Evolutionary conservation across 1,140 invertebrate species (phyloP), one percentile per base, ranked within the genome.

Genomic region (Aleiodes sp.): DNA sequence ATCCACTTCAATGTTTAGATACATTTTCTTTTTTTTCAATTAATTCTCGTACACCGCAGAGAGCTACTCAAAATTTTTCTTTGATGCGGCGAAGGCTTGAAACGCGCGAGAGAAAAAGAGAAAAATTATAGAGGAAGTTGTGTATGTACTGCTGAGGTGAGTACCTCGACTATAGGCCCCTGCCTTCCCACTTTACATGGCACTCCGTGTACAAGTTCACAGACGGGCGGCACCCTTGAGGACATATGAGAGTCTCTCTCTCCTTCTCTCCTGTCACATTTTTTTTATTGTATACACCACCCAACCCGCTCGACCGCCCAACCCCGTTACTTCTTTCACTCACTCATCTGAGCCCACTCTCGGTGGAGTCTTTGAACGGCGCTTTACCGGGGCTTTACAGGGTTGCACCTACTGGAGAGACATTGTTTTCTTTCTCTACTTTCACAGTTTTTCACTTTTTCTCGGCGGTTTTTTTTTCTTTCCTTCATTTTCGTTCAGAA

Each of bases 361-460:
- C 26, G 46, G 56, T n/a, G 26, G 28, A 59, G 56, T 59, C 56
- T 59, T 59, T 59, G 56, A 59, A 52, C 26, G 29, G 24, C 29
- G 56, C 19, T 56, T 67, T 37, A 39, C 52, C 21, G 9, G 31
- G 52, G 64, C 39, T 67, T 67, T 39, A 67, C 65, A 67, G 65
- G 19, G 33, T 67, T 60, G 65, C 65, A 41, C 56, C 65, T 19
- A 59, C 65, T 28, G 33, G 16, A 67, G 65, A 43, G 9, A 12
- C 12, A 0, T 12, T 2, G 39, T 39, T 66, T 66, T 66, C 14
- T 16, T 37, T 16, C 8, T 1, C 4, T 61, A 37, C 29, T 26
- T 31, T 29, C 12, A 39, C 4, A 24, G 16, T 28, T 65, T 56
- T 59, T n/a, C 10, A 56, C 24, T 21, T 9, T 26, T 35, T 35